Conservation (phyloP, 2,113 vertebrate species). For the Chauna torquata region DNA sequence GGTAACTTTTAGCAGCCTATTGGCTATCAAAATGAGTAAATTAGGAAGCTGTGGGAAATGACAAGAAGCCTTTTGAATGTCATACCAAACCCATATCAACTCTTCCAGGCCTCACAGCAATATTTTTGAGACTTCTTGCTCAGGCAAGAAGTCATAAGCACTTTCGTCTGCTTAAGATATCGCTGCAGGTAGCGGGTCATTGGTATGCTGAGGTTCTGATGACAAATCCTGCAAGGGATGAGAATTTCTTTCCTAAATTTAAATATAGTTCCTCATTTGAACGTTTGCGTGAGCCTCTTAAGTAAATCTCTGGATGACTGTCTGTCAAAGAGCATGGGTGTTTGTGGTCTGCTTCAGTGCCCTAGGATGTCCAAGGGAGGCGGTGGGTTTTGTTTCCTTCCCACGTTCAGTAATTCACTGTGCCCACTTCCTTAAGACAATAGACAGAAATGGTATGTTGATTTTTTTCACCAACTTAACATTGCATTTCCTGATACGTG, state of each 20-base stretch:
- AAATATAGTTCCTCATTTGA: constrained; percentile 22
- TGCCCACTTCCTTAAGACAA: neutral
- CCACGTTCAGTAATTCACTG: neutral
- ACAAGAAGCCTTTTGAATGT: neutral
- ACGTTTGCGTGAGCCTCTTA: neutral
- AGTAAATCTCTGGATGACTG: neutral
- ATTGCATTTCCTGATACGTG: neutral
- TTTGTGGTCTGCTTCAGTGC: neutral
- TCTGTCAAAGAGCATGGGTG: neutral
- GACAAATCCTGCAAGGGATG: neutral
- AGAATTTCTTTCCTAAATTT: constrained; percentile 9
- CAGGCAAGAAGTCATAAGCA: neutral
- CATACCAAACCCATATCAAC: neutral
- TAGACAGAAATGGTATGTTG: neutral
- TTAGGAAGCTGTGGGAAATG: neutral
- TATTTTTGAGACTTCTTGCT: neutral
- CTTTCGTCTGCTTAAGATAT: neutral
- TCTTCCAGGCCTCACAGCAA: neutral
- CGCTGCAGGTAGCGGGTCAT: neutral
- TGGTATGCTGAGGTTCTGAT: neutral
- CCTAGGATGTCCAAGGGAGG: neutral
- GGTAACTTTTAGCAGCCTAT: neutral
- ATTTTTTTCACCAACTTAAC: neutral
- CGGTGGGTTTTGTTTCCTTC: neutral
- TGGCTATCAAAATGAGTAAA: neutral